Evolutionary conservation across 2,888 invertebrate species (phyloP).

Genomic region (Rhagonycha lutea): DNA sequence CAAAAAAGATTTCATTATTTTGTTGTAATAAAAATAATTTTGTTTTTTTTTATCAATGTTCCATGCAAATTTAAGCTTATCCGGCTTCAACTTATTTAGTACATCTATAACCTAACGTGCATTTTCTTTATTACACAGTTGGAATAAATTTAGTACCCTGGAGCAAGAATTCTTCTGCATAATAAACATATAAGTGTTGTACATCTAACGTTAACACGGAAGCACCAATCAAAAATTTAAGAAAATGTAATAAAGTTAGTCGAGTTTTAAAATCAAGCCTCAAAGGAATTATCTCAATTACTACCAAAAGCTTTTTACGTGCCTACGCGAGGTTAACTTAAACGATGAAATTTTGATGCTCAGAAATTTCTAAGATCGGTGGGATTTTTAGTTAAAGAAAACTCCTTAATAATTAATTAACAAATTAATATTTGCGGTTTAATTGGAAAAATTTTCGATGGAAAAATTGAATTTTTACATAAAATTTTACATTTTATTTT

Average conservation of each 20-base stretch:
- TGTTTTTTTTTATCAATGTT: neutral
- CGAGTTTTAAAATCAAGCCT: slow-evolving; percentile 10
- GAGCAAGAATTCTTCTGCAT: neutral
- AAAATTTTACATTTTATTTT: neutral
- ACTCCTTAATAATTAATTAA: neutral
- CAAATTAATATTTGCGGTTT: neutral
- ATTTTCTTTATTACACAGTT: neutral
- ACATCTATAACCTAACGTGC: no score
- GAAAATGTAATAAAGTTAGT: slow-evolving; percentile 5
- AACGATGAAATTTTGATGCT: slow-evolving; percentile 5
- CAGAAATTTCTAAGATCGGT: neutral
- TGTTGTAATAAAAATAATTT: neutral
- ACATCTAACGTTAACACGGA: neutral
- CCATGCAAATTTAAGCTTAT: neutral
- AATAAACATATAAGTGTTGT: neutral
- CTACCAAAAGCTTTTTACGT: slow-evolving; percentile 9
- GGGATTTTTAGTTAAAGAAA: neutral
- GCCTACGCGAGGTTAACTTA: slow-evolving; percentile 2
- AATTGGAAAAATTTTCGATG: neutral
- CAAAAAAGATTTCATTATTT: no score
- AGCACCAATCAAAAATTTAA: slow-evolving; percentile 3
- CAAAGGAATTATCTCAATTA: slow-evolving; percentile 5
- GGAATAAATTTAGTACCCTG: neutral
- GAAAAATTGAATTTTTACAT: neutral
- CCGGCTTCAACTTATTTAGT: neutral